Evolutionary conservation across 2,113 vertebrate genomes (phyloP).

Genomic region (Pelobates fuscus): DNA sequence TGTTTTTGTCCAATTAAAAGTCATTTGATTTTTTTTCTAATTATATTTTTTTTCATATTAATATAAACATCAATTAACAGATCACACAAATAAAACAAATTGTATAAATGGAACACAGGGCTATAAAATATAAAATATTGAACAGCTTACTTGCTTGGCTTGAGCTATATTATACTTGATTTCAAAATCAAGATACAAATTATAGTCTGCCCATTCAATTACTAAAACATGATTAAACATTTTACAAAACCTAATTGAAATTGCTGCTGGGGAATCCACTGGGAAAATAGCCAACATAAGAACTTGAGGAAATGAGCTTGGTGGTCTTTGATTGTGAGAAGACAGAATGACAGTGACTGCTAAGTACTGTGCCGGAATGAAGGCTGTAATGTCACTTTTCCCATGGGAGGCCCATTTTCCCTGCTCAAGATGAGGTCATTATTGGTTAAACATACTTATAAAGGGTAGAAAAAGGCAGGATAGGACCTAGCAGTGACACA

Average conservation of each 20-base stretch:
- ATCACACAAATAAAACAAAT: not conserved
- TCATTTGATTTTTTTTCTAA: too few relatives aligned
- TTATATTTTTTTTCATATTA: not conserved
- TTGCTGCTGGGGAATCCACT: slow-evolving; percentile 47
- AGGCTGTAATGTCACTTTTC: slow-evolving; percentile 50
- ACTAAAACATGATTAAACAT: slow-evolving; percentile 46
- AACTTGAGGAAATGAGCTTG: slow-evolving; percentile 45
- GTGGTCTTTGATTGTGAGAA: slow-evolving; percentile 50
- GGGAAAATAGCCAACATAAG: slow-evolving; percentile 40
- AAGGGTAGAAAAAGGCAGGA: slow-evolving; percentile 16
- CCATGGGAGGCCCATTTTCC: slow-evolving; percentile 46
- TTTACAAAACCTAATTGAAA: slow-evolving; percentile 47
- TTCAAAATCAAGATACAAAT: slow-evolving; percentile 38
- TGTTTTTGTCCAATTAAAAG: too few relatives aligned
- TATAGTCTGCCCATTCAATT: slow-evolving; percentile 47
- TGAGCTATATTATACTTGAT: slow-evolving; percentile 30
- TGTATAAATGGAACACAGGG: not conserved
- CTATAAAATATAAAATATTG: slow-evolving; percentile 8
- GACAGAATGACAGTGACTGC: slow-evolving; percentile 49
- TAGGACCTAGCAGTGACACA: slow-evolving; percentile 1
- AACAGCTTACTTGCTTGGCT: not conserved
- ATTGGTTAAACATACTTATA: slow-evolving; percentile 48
- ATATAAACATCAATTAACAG: not conserved
- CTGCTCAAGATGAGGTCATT: slow-evolving; percentile 48
- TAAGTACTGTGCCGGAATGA: slow-evolving; percentile 44